phyloP scores from a whole-genome alignment of 2,113 vertebrate genomes.

The Tenebrosternarchus preto region DNA sequence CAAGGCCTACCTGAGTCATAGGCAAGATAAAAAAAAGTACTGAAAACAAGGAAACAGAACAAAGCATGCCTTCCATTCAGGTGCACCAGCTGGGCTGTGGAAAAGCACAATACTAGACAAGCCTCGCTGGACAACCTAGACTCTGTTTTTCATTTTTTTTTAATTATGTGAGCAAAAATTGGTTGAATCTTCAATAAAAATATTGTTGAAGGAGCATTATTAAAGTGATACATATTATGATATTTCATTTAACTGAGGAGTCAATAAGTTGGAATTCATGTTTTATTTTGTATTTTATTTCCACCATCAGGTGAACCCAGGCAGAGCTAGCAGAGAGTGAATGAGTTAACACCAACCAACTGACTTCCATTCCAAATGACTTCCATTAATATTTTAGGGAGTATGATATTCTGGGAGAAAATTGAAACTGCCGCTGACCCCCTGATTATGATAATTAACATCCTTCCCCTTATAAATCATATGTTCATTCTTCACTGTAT shows the following conservation, averaged over 20 bases:
- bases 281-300: too few relatives aligned
- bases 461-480: constrained; percentile 59
- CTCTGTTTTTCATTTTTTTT: not conserved
- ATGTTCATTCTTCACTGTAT: constrained; percentile 58
- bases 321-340: constrained; percentile 47
- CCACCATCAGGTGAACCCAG: not conserved
- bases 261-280: not conserved
- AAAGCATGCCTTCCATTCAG: not conserved
- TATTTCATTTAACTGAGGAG: not conserved
- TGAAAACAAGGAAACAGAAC: not conserved
- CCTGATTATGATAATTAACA: constrained; percentile 69
- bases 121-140: not conserved
- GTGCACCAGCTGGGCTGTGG: not conserved
- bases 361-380: constrained; percentile 58
- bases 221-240: not conserved
- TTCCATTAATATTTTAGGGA: constrained; percentile 71
- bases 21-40: constrained; percentile 45
- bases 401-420: constrained; percentile 68
- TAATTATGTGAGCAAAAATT: not conserved
- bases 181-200: too few relatives aligned
- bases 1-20: constrained; percentile 70
- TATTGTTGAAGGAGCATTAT: not conserved
- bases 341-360: constrained; percentile 56
- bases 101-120: not conserved
- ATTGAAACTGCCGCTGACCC: constrained; percentile 69